Evolutionary conservation across 2,797 vertebrate species (phyloP).

Genomic region (Urocyon cinereoargenteus): DNA sequence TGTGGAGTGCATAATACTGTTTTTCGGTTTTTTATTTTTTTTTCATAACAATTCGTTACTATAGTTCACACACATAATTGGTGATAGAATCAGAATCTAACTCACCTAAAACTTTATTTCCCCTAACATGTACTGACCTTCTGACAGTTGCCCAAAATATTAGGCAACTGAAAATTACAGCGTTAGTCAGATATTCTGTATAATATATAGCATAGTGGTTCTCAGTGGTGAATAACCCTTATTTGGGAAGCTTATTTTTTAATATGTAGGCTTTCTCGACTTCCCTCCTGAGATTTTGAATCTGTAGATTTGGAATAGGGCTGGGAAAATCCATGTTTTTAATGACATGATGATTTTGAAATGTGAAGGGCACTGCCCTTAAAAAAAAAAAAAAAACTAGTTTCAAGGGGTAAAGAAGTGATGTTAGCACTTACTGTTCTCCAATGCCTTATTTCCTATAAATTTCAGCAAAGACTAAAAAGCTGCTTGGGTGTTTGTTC

Average conservation of each 20-base stretch:
- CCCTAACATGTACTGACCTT: neutral
- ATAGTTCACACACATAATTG: neutral
- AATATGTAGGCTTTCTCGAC: neutral
- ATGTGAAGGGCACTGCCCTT: neutral
- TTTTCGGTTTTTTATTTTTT: neutral
- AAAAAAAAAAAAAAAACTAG: neutral
- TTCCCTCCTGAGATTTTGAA: neutral
- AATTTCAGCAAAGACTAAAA: neutral
- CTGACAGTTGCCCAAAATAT: neutral
- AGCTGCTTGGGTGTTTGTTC: neutral
- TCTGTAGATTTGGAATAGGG: neutral
- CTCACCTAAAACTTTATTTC: neutral
- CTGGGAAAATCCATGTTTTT: neutral
- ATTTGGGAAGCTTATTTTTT: neutral
- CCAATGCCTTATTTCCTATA: neutral
- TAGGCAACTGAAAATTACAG: neutral
- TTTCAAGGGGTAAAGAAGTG: neutral
- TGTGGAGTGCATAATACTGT: neutral
- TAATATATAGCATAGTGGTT: neutral
- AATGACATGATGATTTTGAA: neutral
- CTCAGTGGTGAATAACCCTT: neutral
- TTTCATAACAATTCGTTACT: neutral
- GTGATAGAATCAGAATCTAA: neutral
- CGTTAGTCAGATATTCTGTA: neutral
- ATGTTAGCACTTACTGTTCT: neutral